Conservation (phyloP, 2,888 invertebrate species). For the Eupithecia insigniata region DNA sequence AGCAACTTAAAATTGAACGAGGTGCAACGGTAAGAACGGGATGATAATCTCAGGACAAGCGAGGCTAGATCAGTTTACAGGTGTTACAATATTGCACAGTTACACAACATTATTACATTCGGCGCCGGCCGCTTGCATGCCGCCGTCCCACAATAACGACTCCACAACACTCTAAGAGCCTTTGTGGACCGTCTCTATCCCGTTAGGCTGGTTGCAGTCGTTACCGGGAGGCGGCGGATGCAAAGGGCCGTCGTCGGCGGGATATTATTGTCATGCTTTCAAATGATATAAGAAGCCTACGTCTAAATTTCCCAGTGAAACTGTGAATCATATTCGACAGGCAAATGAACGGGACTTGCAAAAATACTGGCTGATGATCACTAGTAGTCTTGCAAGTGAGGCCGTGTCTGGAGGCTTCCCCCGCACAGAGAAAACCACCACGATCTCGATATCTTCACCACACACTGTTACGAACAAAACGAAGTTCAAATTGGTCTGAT, state of each 20-base stretch:
- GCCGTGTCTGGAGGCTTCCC: conserved; percentile 69
- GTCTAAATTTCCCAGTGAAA: conserved; percentile 78
- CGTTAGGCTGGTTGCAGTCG: background rate
- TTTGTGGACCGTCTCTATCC: background rate
- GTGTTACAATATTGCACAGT: conserved; percentile 80
- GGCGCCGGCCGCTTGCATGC: conserved; percentile 60
- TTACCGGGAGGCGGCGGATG: conserved; percentile 37
- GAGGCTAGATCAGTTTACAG: conserved; percentile 79
- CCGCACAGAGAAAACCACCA: conserved; percentile 55
- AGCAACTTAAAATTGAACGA: conserved; percentile 84
- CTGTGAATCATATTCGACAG: conserved; percentile 76
- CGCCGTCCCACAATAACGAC: conserved; percentile 14
- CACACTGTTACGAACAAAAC: background rate
- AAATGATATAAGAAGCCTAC: conserved; percentile 80
- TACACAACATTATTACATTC: conserved; percentile 73
- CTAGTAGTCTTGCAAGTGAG: conserved; percentile 77
- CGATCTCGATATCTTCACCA: conserved; percentile 19
- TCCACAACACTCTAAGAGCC: background rate
- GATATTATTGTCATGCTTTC: conserved; percentile 81
- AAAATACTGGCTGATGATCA: conserved; percentile 70
- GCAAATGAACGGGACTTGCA: conserved; percentile 80
- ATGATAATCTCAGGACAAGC: conserved; percentile 83
- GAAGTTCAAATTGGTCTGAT: background rate
- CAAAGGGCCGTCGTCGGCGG: conserved; percentile 64
- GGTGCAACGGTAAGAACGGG: conserved; percentile 83